These are phyloP conservation scores for Orientallactaga bullata DNA, from an alignment of 2,113 vertebrate genomes.

Conservation along the genomic window DNA sequence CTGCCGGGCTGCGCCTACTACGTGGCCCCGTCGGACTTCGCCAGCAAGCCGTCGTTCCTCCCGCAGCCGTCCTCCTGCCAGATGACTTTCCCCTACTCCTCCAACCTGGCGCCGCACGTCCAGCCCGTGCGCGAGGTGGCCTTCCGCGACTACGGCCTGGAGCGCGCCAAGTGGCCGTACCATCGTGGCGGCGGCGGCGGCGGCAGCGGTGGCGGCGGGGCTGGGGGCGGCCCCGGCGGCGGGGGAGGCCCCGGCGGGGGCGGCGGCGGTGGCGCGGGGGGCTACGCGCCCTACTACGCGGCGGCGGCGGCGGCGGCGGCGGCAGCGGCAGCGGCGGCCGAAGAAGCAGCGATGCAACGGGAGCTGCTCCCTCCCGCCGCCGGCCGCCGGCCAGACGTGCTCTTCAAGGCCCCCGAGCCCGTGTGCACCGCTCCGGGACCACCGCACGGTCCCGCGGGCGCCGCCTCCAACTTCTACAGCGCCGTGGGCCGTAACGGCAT, in stretches of 20 bases:
- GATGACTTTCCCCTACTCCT: slow-evolving; percentile 97
- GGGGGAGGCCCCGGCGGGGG: slow-evolving; percentile 82
- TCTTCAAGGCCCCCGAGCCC: slow-evolving; percentile 95
- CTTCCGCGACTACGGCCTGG: slow-evolving; percentile 98
- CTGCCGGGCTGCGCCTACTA: slow-evolving; percentile 98
- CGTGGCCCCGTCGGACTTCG: slow-evolving; percentile 97
- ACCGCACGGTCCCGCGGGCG: slow-evolving; percentile 89
- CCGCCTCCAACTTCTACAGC: slow-evolving; percentile 93
- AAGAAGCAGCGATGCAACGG: slow-evolving; percentile 88
- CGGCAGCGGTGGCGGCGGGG: slow-evolving; percentile 90
- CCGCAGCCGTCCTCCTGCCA: slow-evolving; percentile 97
- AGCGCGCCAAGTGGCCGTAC: slow-evolving; percentile 97
- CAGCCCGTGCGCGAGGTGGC: slow-evolving; percentile 98
- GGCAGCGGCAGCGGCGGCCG: slow-evolving; percentile 87
- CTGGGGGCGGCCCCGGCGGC: too few species aligned
- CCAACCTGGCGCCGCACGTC: slow-evolving; percentile 95
- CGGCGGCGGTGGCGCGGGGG: slow-evolving; percentile 94
- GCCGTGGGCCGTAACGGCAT: slow-evolving; percentile 96
- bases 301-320: slow-evolving; percentile 88
- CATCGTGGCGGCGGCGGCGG: slow-evolving; percentile 91
- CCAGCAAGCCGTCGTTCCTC: slow-evolving; percentile 96
- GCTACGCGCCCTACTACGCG: slow-evolving; percentile 97
- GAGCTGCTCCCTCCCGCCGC: slow-evolving; percentile 86
- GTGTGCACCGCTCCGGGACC: slow-evolving; percentile 91
- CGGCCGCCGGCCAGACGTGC: slow-evolving; percentile 94